A percentile compares a stretch with the other conserved stretches of the same genome.
Evolutionary conservation across 2,113 vertebrate genomes (phyloP).

Genomic region (Microtus richardsoni): DNA sequence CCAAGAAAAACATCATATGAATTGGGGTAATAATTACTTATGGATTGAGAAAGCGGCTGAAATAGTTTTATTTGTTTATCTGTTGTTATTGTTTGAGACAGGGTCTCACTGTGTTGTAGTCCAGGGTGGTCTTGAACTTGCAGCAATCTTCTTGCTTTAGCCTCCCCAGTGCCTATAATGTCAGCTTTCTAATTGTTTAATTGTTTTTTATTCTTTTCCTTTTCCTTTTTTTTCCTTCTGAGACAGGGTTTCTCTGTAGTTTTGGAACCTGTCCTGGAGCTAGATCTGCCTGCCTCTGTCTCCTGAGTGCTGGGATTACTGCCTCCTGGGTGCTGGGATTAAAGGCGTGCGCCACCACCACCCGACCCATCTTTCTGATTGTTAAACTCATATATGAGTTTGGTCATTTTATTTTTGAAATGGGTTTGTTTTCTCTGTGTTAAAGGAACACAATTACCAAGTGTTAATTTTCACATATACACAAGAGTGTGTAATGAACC

Average conservation of each 20-base stretch:
- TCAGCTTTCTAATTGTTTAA: no score
- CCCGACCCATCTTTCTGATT: neutral
- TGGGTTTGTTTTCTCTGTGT: conserved; percentile 18
- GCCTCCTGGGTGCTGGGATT: no score
- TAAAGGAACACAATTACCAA: neutral
- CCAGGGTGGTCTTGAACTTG: neutral
- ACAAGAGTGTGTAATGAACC: neutral
- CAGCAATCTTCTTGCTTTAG: neutral
- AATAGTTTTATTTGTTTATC: neutral
- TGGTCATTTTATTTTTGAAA: neutral
- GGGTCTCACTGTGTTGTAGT: neutral
- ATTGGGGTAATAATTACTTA: neutral
- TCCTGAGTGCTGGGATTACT: no score
- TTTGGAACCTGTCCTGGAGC: no score
- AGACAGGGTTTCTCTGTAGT: no score
- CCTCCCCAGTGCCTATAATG: no score
- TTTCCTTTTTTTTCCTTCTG: no score
- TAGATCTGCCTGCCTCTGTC: no score
- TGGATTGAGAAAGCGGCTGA: neutral
- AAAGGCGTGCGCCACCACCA: no score
- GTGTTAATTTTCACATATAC: neutral
- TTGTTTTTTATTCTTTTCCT: no score
- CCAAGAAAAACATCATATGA: neutral
- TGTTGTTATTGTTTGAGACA: neutral
- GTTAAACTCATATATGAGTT: neutral